Evolutionary conservation across 1,140 invertebrate species (phyloP).

Genomic region (Leptinotarsa texana): DNA sequence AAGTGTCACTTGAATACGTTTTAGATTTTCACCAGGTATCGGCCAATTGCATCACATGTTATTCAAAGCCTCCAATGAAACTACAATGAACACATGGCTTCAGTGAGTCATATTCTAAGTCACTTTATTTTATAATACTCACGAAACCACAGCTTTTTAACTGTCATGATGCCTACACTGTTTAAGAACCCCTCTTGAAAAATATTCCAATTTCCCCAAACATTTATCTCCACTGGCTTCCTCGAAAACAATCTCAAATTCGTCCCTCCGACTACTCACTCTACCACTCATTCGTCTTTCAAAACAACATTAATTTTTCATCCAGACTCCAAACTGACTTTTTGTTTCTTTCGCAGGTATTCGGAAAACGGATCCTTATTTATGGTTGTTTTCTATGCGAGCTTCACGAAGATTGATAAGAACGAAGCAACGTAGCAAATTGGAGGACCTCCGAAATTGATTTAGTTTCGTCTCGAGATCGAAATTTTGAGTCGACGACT

Average conservation of each 20-base stretch:
- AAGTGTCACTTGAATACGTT: no score
- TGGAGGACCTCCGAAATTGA: background rate
- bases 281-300: background rate
- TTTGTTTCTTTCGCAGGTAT: background rate
- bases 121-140: background rate
- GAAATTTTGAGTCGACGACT: background rate
- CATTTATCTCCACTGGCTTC: background rate
- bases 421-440: background rate
- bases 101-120: no score
- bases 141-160: background rate
- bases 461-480: background rate
- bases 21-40: no score
- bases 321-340: background rate
- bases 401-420: background rate
- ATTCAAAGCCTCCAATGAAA: no score
- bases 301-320: background rate
- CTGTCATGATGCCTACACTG: background rate
- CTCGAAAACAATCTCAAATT: background rate
- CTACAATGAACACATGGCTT: no score
- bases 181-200: background rate
- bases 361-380: background rate
- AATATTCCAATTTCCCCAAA: background rate
- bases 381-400: conserved; percentile 1
- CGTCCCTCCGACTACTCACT: background rate
- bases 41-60: no score